These are phyloP conservation scores for Scortum barcoo DNA, from an alignment of 2,113 vertebrate genomes.

Conservation along the genomic window DNA sequence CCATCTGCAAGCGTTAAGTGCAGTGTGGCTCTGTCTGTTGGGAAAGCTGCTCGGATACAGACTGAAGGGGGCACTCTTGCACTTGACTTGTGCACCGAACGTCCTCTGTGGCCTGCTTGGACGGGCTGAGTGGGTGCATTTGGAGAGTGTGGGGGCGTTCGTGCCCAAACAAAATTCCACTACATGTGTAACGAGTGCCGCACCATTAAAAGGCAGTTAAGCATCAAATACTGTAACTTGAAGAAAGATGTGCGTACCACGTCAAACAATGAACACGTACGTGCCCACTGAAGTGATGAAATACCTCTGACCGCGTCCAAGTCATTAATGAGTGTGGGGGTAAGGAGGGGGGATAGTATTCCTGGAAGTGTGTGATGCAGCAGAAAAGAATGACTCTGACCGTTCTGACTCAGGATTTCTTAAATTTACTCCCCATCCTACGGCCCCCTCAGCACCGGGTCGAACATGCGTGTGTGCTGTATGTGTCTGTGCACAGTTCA, in stretches of 20 bases:
- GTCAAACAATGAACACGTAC: constrained; percentile 29
- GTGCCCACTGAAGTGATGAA: constrained; percentile 42
- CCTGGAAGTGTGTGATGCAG: constrained; percentile 80
- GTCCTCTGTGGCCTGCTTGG: constrained; percentile 14
- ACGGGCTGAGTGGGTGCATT: constrained; percentile 34
- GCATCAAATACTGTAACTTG: constrained; percentile 16
- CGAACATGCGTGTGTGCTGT: background rate
- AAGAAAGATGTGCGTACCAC: constrained; percentile 1
- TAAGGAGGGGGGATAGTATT: constrained; percentile 61
- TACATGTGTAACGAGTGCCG: constrained; percentile 38
- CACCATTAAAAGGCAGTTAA: constrained; percentile 45
- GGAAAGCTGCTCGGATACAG: constrained; percentile 11
- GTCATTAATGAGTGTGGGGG: constrained; percentile 43
- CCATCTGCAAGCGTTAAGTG: constrained; percentile 38
- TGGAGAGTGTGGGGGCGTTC: constrained; percentile 47
- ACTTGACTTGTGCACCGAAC: constrained; percentile 29
- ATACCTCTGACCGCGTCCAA: constrained; percentile 38
- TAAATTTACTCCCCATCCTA: constrained; percentile 38
- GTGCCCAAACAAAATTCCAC: constrained; percentile 42
- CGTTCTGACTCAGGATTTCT: constrained; percentile 71
- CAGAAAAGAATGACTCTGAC: constrained; percentile 73
- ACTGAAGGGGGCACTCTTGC: constrained; percentile 81
- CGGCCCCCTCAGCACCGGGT: constrained; percentile 2
- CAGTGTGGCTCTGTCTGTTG: constrained; percentile 8
- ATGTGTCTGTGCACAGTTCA: background rate